phyloP scores from a whole-genome alignment of 2,797 vertebrate species.

The Morus bassanus region DNA sequence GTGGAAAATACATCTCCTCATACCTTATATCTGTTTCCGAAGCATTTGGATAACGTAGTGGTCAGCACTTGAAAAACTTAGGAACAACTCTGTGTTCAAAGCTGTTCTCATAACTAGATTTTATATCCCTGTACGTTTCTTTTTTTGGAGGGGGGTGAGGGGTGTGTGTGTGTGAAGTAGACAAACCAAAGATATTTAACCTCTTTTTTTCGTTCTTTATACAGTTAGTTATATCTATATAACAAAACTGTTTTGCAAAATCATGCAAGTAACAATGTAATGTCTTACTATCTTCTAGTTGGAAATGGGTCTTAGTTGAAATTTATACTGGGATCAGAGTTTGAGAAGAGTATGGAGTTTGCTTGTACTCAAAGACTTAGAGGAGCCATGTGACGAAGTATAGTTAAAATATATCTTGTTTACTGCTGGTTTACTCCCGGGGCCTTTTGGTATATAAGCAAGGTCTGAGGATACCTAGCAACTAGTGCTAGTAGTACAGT shows the following conservation, averaged over 20 bases:
- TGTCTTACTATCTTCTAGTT: not conserved
- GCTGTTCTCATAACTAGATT: not conserved
- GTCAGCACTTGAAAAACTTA: not conserved
- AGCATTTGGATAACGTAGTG: not conserved
- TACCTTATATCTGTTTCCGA: not conserved
- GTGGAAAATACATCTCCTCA: not conserved
- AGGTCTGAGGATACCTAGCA: not conserved
- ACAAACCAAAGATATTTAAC: not conserved
- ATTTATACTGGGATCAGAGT: not conserved
- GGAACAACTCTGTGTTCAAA: not conserved
- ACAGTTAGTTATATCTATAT: not conserved
- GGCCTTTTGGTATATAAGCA: not conserved
- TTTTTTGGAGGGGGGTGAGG: too few relatives aligned
- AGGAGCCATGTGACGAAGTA: not conserved
- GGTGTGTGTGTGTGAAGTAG: not conserved
- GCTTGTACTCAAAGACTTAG: not conserved
- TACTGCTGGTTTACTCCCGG: not conserved
- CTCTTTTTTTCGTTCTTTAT: not conserved
- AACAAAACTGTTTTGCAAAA: not conserved
- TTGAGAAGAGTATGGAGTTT: not conserved
- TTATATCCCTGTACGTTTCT: not conserved
- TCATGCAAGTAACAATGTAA: not conserved
- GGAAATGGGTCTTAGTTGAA: not conserved
- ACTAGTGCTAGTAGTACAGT: not conserved
- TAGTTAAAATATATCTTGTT: not conserved